A percentile compares a stretch with the other conserved stretches of the same genome.
Conservation (phyloP, 2,797 vertebrate species). For the Ciconia nigra region DNA sequence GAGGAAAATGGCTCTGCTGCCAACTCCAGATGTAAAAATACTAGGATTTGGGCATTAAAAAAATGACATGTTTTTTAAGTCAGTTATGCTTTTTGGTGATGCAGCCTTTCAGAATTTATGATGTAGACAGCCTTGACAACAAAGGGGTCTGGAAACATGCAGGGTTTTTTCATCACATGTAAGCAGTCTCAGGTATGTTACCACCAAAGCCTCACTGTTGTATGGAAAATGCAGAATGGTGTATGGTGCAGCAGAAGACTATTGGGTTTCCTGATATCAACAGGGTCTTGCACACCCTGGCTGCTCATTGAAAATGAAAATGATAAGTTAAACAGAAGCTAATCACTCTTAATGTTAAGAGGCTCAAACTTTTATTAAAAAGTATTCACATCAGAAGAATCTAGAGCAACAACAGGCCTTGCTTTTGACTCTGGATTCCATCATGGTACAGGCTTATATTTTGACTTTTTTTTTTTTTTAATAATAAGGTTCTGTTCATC, state of each 20-base stretch:
- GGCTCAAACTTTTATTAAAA: background rate
- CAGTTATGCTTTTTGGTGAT: background rate
- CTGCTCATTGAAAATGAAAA: background rate
- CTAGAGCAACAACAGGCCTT: background rate
- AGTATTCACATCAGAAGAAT: background rate
- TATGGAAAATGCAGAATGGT: background rate
- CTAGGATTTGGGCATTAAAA: background rate
- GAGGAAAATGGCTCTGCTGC: background rate
- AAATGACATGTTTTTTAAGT: background rate
- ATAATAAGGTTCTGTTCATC: slow-evolving; percentile 4
- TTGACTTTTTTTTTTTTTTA: background rate
- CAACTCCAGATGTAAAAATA: background rate
- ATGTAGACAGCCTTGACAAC: background rate
- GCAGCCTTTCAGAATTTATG: background rate
- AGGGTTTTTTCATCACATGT: background rate
- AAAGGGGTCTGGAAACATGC: background rate
- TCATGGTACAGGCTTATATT: background rate
- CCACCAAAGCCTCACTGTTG: background rate
- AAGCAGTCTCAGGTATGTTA: background rate
- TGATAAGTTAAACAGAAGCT: background rate
- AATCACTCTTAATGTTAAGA: background rate
- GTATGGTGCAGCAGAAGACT: background rate
- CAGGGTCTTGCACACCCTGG: background rate
- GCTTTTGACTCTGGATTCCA: background rate
- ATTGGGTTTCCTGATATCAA: background rate